Percentiles rank a stretch among this genome's conserved stretches.
Evolutionary conservation across 2,888 invertebrate species (phyloP).

Genomic region (Agriotes lineatus): DNA sequence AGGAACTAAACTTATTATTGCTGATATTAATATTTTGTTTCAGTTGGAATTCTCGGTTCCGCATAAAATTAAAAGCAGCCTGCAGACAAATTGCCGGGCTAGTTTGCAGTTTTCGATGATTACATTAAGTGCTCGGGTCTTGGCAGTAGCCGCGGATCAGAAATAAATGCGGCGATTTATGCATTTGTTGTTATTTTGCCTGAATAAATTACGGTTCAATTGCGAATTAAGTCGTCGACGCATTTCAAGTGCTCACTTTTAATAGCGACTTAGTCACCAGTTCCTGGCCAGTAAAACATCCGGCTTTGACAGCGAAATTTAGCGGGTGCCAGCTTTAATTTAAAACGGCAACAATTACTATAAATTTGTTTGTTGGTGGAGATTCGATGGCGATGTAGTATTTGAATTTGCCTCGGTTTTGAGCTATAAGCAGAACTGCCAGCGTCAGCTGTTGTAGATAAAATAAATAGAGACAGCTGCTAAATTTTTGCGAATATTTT

Average conservation of each 20-base stretch:
- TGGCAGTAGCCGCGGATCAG: neutral
- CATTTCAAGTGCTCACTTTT: conserved; percentile 13
- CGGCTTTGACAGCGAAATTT: conserved; percentile 30
- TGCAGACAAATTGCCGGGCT: no score
- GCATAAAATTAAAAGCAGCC: no score
- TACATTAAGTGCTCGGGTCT: neutral
- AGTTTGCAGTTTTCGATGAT: neutral
- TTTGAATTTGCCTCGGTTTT: no score
- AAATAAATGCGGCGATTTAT: conserved; percentile 4
- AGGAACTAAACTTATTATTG: no score
- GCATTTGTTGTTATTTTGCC: conserved; percentile 12
- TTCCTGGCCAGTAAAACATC: conserved; percentile 32
- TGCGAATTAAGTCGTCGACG: conserved; percentile 23
- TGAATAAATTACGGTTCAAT: conserved; percentile 29
- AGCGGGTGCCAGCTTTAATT: conserved; percentile 10
- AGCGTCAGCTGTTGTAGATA: no score
- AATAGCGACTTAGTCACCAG: conserved; percentile 28
- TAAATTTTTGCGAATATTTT: no score
- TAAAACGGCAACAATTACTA: conserved; percentile 15
- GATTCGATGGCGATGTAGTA: no score
- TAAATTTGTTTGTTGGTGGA: conserved; percentile 22
- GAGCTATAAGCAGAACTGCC: no score
- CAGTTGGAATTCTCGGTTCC: no score
- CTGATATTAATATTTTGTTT: no score
- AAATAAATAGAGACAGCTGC: no score